A percentile compares a stretch with the other conserved stretches of the same genome.
Conservation (phyloP, 2,113 vertebrate genomes). For the Paramormyrops kingsleyae region DNA sequence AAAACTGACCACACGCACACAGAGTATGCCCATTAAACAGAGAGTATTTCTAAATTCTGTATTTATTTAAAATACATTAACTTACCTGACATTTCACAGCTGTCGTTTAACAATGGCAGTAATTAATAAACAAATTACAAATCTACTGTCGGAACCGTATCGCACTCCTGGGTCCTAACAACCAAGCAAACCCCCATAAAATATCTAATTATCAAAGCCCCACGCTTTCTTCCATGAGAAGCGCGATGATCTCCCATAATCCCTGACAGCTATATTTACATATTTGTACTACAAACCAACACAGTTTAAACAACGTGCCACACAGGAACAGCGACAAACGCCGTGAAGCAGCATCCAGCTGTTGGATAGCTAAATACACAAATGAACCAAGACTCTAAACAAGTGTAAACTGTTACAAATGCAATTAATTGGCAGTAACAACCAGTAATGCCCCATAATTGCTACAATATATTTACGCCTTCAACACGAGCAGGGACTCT, state of each 20-base stretch:
- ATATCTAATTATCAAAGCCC: background rate
- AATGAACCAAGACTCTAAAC: background rate
- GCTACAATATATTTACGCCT: background rate
- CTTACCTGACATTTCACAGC: background rate
- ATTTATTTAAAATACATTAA: background rate
- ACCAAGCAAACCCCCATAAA: background rate
- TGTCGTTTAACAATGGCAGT: background rate
- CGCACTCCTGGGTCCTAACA: background rate
- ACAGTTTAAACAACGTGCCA: background rate
- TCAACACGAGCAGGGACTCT: background rate
- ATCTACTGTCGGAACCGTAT: background rate
- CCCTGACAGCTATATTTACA: slow-evolving; percentile 2
- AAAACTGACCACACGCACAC: background rate
- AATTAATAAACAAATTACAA: background rate
- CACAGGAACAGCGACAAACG: background rate
- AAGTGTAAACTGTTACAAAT: background rate
- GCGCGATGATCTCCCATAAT: background rate
- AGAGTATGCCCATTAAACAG: background rate
- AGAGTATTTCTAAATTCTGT: background rate
- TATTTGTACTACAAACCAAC: background rate
- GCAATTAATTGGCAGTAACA: background rate
- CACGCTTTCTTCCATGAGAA: background rate
- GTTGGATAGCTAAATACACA: background rate
- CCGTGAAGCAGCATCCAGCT: background rate
- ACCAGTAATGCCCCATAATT: background rate